Evolutionary conservation across 2,888 invertebrate genomes (phyloP), one percentile per base, ranked within the genome.

Genomic region (Nasonia oneida): DNA sequence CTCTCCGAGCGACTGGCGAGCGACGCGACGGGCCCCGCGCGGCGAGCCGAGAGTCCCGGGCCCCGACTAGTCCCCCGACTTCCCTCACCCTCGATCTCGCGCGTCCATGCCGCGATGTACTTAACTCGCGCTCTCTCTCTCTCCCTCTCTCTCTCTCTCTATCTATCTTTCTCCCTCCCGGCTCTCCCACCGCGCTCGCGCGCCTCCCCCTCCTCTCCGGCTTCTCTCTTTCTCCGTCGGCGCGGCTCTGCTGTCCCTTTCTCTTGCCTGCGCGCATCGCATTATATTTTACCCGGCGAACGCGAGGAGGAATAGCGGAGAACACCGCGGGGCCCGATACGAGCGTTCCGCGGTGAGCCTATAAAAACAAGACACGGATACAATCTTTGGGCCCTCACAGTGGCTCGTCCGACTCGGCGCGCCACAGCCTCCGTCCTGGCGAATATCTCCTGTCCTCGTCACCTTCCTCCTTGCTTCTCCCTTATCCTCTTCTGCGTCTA

Each of bases 361-460:
- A 93, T 92, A 93, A 93, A 93, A 93, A 93, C 93, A 93, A 93
- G 93, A 93, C 93, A 92, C 89, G 89, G 93, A 92, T 93, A 93
- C 93, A 93, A 93, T 93, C 92, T 91, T 91, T 89, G 90, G 91
- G 90, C 92, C 92, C 91, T 92, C 92, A 91, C 93, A 91, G 93
- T 93, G 93, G 93, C 93, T 93, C 92, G 90, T 92, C 90, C 89
- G 90, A 91, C 91, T 91, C 73, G 84, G 75, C 70, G 37, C 82
- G 74, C 83, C 80, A 61, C 91, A 84, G 86, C 91, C 91, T 91
- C 90, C 90, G 89, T 91, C 90, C 90, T 89, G 61, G 83, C 67
- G 87, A 88, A 85, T 84, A 85, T 86, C 85, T 86, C 0, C 83
- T 87, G 83, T 88, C 87, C 83, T 86, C 81, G 83, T 82, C 88